Evolutionary conservation across 1,140 invertebrate genomes (phyloP), one percentile per base, ranked within the genome.

Genomic region (Drosophila micromelanica): DNA sequence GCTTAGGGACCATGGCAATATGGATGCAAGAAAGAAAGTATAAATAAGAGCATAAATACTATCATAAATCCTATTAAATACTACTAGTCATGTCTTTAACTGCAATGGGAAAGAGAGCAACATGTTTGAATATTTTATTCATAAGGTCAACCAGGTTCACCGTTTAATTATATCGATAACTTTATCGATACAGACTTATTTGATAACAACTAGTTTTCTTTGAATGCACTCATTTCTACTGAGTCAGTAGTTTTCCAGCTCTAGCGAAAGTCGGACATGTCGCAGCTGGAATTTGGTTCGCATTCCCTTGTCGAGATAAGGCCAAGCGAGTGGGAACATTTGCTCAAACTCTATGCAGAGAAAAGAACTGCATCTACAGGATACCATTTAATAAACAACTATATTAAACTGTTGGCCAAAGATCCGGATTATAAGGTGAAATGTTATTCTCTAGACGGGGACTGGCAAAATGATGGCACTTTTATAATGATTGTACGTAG

Each of bases 271-370:
- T 45, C 15, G 15, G 20, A 11, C 23, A 84, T 76, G 80, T 61
- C 68, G 37, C 27, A 17, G 5, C 4, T 20, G 11, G 12, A 51
- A 9, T 13, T 15, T 37, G 62, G 51, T 32, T 55, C 9, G 1
- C 54, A 81, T 64, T 59, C 68, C 0, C 71, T 91, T 8, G 56
- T 90, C 2, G 89, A 91, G 38, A 91, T 91, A 51, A 67, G 57
- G 9, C 43, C 30, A 45, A 45, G 20, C 3, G 73, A 91, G 2
- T 91, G 90, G 90, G 23, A 57, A 1, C 42, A 52, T 17, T 43
- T 91, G n/a, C 38, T 74, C 0, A 68, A 87, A 43, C 49, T 90
- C 3, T 91, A 90, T 48, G 32, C 11, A 8, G 17, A 43, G 0
- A 77, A 37, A 32, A 72, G 55, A 11, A 51, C 46, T 1, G 63